A percentile compares a stretch with the other conserved stretches of the same genome.
Evolutionary conservation across 2,797 vertebrate genomes (phyloP).

Genomic region (Champsocephalus gunnari): DNA sequence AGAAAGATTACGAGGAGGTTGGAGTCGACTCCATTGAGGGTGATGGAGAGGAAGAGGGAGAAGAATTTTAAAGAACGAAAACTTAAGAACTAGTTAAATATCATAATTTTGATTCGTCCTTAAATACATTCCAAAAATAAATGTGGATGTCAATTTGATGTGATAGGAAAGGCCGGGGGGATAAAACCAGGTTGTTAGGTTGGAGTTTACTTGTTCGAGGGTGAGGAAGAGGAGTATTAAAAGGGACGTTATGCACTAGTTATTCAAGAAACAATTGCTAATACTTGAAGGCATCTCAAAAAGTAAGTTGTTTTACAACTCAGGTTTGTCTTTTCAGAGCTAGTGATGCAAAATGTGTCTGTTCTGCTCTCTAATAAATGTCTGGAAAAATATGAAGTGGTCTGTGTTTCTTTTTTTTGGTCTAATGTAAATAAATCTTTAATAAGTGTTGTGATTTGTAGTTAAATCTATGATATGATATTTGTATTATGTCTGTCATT

Average conservation of each 20-base stretch:
- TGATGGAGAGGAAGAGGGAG: constrained; percentile 17
- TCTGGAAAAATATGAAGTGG: background rate
- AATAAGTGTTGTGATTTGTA: background rate
- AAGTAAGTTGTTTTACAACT: background rate
- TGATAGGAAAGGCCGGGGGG: background rate
- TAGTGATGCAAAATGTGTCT: background rate
- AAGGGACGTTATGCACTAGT: background rate
- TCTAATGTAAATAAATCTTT: background rate
- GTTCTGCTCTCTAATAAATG: constrained; percentile 5
- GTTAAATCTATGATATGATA: background rate
- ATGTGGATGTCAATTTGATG: background rate
- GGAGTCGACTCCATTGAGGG: constrained; percentile 45
- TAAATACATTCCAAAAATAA: constrained; percentile 11
- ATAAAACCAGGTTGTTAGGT: constrained; percentile 67
- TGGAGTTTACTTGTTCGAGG: constrained; percentile 89
- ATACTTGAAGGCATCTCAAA: background rate
- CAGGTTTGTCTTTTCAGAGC: background rate
- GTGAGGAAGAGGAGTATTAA: constrained; percentile 87
- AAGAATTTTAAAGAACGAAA: constrained; percentile 6
- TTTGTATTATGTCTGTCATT: background rate
- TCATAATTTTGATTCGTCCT: background rate
- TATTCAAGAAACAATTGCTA: background rate
- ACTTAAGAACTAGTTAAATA: background rate
- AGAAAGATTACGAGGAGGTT: constrained; percentile 91
- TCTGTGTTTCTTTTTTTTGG: background rate